phyloP scores from a whole-genome alignment of 2,113 vertebrate genomes.

The mouse (Mus musculus) region DNA sequence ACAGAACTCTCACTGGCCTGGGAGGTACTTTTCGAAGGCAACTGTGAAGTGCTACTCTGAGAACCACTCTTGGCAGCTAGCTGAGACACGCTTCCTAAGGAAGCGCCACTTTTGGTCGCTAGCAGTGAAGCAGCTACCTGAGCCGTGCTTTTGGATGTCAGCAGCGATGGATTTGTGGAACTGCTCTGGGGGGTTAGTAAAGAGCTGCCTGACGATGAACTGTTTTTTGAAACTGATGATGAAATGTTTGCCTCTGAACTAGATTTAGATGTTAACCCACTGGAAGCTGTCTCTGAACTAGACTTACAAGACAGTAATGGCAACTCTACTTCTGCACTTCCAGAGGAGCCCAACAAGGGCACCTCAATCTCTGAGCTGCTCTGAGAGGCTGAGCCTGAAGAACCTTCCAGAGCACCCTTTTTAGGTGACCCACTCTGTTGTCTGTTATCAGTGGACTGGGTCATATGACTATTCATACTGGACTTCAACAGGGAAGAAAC shows the following conservation, averaged over 20 bases:
- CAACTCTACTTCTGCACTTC: slow-evolving; percentile 72
- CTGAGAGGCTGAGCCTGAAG: slow-evolving; percentile 5
- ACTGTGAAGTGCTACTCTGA: slow-evolving; percentile 80
- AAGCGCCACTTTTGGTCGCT: slow-evolving; percentile 70
- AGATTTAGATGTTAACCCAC: slow-evolving; percentile 71
- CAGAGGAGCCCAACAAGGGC: slow-evolving; percentile 74
- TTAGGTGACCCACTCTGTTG: slow-evolving; percentile 80
- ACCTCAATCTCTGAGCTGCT: slow-evolving; percentile 67
- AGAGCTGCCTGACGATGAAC: slow-evolving; percentile 65
- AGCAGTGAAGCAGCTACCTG: too few relatives aligned
- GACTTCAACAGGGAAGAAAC: slow-evolving; percentile 80
- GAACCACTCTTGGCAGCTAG: slow-evolving; percentile 78
- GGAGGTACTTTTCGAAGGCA: slow-evolving; percentile 79
- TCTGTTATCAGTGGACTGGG: slow-evolving; percentile 75
- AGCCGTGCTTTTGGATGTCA: slow-evolving; percentile 78
- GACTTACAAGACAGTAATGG: slow-evolving; percentile 72
- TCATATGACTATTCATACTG: slow-evolving; percentile 81
- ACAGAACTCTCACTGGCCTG: slow-evolving; percentile 81
- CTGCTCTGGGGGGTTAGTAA: slow-evolving; percentile 70
- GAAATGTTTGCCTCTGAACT: slow-evolving; percentile 68
- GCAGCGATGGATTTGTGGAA: slow-evolving; percentile 63
- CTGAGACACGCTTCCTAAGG: slow-evolving; percentile 67
- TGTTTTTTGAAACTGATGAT: slow-evolving; percentile 65
- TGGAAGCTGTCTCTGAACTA: slow-evolving; percentile 68
- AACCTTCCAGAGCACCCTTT: slow-evolving; percentile 75